A percentile compares a stretch with the other conserved stretches of the same genome.
Evolutionary conservation across 2,888 invertebrate genomes (phyloP).

Genomic region (Folsomia candida): DNA sequence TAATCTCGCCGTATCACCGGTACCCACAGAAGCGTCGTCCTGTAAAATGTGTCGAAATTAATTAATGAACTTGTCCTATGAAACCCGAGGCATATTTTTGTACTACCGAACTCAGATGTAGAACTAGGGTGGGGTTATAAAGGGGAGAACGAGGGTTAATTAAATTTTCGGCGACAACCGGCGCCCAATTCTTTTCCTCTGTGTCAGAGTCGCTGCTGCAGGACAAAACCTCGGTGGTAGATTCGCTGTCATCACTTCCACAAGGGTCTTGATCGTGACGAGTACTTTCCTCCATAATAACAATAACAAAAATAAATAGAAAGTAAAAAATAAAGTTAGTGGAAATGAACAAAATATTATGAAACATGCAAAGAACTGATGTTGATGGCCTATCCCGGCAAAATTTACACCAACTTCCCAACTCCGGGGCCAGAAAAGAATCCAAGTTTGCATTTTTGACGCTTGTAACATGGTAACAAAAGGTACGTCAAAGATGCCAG

Average conservation of each 20-base stretch:
- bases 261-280: neutral
- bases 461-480: too few relatives aligned
- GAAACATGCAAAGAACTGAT: neutral
- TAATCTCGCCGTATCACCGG: neutral
- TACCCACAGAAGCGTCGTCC: neutral
- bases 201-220: neutral
- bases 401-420: too few relatives aligned
- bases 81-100: too few relatives aligned
- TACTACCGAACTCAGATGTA: neutral
- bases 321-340: neutral
- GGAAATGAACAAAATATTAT: neutral
- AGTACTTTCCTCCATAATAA: neutral
- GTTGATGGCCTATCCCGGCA: too few relatives aligned
- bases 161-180: neutral
- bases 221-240: neutral
- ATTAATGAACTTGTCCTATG: too few relatives aligned
- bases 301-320: neutral
- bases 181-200: neutral
- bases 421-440: too few relatives aligned
- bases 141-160: neutral
- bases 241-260: neutral
- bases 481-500: too few relatives aligned
- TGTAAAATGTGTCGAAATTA: neutral
- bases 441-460: too few relatives aligned
- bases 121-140: neutral